Percentiles rank a stretch among this genome's conserved stretches.
Conservation (phyloP, 2,888 invertebrate species). For the Ommatoiulus sabulosus region DNA sequence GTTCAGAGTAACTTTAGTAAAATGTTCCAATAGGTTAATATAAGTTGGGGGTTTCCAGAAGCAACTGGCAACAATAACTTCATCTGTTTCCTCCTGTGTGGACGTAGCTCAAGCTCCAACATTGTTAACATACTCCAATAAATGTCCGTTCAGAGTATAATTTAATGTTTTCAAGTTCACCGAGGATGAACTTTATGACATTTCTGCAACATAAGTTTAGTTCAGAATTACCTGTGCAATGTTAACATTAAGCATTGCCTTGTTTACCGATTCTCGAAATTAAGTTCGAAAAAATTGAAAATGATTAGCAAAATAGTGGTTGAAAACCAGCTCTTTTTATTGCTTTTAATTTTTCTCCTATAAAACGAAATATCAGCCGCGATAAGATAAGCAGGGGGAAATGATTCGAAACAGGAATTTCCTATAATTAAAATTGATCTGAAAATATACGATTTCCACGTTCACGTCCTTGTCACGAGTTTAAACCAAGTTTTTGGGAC, state of each 20-base stretch:
- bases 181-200: no score
- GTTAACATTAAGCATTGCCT: neutral
- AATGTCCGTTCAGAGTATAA: no score
- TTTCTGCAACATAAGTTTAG: no score
- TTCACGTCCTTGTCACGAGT: slow-evolving; percentile 1
- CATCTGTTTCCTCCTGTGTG: no score
- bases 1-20: no score
- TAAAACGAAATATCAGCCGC: neutral
- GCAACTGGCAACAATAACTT: no score
- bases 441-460: neutral
- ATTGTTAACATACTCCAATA: no score
- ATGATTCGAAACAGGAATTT: slow-evolving; percentile 4
- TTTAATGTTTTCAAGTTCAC: no score
- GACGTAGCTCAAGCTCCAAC: no score
- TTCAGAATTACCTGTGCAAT: no score
- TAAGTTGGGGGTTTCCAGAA: no score
- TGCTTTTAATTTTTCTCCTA: neutral
- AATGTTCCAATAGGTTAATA: no score
- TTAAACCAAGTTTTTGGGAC: neutral
- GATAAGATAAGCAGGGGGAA: slow-evolving; percentile 3
- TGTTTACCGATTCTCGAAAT: neutral
- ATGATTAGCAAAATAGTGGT: neutral
- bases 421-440: slow-evolving; percentile 31
- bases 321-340: slow-evolving; percentile 1
- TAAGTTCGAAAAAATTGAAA: neutral